A percentile compares a stretch with the other conserved stretches of the same genome.
Conservation (phyloP, 2,888 invertebrate species). For the Chalcis sispes region DNA sequence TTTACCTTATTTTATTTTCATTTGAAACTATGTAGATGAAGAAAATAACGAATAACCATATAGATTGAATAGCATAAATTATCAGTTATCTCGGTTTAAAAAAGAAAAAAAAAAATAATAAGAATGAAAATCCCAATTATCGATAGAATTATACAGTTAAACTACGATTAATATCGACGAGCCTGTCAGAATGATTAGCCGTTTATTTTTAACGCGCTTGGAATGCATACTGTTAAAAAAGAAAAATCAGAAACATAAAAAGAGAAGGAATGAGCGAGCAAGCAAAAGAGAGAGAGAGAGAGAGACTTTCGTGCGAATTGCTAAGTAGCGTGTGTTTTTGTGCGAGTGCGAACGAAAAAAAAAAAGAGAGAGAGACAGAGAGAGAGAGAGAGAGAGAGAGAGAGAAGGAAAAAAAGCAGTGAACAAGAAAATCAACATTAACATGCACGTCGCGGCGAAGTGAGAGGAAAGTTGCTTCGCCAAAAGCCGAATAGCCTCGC, state of each 20-base stretch:
- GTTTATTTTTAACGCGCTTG: constrained; percentile 5
- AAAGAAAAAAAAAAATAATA: no score
- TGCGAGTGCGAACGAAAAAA: neutral
- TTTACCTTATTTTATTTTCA: no score
- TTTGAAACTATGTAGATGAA: no score
- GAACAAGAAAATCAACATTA: constrained; percentile 52
- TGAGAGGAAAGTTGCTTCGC: constrained; percentile 64
- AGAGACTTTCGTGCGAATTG: constrained; percentile 27
- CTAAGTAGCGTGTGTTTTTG: neutral
- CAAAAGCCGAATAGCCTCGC: constrained; percentile 59
- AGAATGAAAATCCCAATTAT: no score
- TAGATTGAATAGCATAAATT: no score
- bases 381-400: neutral
- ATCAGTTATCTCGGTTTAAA: no score
- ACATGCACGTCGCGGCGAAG: constrained; percentile 49
- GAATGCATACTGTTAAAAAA: no score
- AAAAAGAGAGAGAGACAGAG: neutral
- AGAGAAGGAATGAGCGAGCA: no score
- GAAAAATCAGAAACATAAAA: no score
- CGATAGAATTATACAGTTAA: neutral
- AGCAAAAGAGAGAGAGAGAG: no score
- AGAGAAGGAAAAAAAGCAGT: neutral
- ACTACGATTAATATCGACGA: neutral
- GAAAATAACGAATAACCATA: no score
- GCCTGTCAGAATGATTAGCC: constrained; percentile 12